phyloP scores from a whole-genome alignment of 2,113 vertebrate genomes.

The Rafetus swinhoei region DNA sequence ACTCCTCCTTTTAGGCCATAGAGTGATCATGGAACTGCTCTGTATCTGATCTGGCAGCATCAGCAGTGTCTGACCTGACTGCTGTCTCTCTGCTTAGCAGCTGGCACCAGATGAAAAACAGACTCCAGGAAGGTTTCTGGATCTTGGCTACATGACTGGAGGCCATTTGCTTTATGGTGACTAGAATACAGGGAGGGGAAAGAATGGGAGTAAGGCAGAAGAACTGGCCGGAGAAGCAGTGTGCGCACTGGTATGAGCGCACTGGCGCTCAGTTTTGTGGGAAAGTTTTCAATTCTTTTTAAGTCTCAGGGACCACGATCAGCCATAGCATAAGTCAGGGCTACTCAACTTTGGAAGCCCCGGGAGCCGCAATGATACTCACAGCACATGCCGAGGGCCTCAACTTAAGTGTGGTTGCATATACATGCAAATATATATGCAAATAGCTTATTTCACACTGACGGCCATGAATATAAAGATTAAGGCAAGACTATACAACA shows the following conservation, averaged over 20 bases:
- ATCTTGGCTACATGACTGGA: conserved; percentile 1
- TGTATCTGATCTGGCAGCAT: not conserved
- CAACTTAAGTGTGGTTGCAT: too few species aligned
- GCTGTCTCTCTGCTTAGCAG: not conserved
- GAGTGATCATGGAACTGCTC: not conserved
- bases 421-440: too few species aligned
- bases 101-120: not conserved
- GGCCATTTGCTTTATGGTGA: not conserved
- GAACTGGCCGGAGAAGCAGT: not conserved
- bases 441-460: too few species aligned
- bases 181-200: not conserved
- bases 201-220: not conserved
- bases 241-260: not conserved
- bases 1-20: not conserved
- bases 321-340: not conserved
- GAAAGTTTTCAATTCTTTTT: not conserved
- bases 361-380: too few species aligned
- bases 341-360: too few species aligned
- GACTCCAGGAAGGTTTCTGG: not conserved
- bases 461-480: too few species aligned
- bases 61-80: not conserved
- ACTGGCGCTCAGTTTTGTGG: not conserved
- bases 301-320: not conserved
- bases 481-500: too few species aligned
- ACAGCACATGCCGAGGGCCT: too few species aligned